These are phyloP conservation scores for Taphrorychus bicolor DNA, from an alignment of 2,888 invertebrate species.

Conservation along the genomic window DNA sequence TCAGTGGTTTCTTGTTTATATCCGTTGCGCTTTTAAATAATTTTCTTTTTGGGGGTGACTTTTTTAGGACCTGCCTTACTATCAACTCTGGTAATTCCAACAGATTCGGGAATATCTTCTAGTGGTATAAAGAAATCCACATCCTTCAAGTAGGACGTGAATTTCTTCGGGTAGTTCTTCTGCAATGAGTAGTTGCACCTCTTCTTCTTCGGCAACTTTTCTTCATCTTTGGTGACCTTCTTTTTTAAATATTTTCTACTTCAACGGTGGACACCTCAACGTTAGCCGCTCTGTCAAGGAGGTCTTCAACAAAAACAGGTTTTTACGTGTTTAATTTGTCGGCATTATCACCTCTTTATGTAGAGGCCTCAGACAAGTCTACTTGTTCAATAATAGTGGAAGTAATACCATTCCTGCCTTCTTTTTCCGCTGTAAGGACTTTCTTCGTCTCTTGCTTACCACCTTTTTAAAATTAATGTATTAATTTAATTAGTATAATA, in stretches of 20 bases:
- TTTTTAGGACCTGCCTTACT: slow-evolving; percentile 33
- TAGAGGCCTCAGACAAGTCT: slow-evolving; percentile 41
- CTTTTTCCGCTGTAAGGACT: slow-evolving; percentile 60
- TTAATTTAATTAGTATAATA: too few relatives aligned
- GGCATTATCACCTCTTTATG: slow-evolving; percentile 55
- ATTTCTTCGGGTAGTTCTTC: slow-evolving; percentile 59
- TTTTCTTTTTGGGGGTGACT: slow-evolving; percentile 50
- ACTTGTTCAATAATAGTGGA: slow-evolving; percentile 50
- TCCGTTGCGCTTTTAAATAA: slow-evolving; percentile 58
- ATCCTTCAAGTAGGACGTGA: slow-evolving; percentile 51
- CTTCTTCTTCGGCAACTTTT: slow-evolving; percentile 37
- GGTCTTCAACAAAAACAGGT: slow-evolving; percentile 37
- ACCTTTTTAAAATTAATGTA: too few relatives aligned
- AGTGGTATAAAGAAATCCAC: slow-evolving; percentile 44
- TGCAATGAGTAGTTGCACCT: slow-evolving; percentile 27
- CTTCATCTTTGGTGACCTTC: slow-evolving; percentile 40
- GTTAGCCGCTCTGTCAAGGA: slow-evolving; percentile 30
- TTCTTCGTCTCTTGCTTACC: slow-evolving; percentile 58
- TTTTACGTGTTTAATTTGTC: slow-evolving; percentile 27
- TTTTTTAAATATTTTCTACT: slow-evolving; percentile 42
- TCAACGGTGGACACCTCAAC: slow-evolving; percentile 45
- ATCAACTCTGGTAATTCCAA: slow-evolving; percentile 42
- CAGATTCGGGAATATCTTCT: slow-evolving; percentile 45
- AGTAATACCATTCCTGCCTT: slow-evolving; percentile 58
- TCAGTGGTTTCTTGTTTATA: slow-evolving; percentile 54